A percentile compares a stretch with the other conserved stretches of the same genome.
These are phyloP conservation scores for Clanis bilineata DNA, from an alignment of 2,888 invertebrate genomes.

Conservation along the genomic window DNA sequence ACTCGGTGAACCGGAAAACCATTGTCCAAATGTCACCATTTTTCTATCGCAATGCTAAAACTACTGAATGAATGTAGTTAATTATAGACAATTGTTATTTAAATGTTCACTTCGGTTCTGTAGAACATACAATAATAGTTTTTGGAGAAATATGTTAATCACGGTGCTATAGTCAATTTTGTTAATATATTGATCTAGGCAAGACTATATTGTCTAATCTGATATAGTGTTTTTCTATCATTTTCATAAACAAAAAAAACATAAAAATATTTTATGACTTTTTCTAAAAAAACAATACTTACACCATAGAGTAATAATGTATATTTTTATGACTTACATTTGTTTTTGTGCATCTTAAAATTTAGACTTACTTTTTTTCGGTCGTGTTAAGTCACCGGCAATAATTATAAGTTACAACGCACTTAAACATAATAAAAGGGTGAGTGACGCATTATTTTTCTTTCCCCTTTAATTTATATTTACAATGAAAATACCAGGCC, in stretches of 20 bases:
- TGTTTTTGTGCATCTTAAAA: too few species aligned
- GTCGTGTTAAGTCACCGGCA: background rate
- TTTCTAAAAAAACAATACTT: too few species aligned
- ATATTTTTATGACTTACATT: too few species aligned
- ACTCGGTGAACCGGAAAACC: constrained; percentile 25
- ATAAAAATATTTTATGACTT: too few species aligned
- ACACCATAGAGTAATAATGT: background rate
- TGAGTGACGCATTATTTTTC: constrained; percentile 2
- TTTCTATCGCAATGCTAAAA: constrained; percentile 39
- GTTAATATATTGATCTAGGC: too few species aligned
- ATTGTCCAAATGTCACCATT: constrained; percentile 38
- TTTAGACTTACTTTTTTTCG: background rate
- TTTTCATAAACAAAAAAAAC: too few species aligned
- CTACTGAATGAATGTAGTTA: constrained; percentile 20
- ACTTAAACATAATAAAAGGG: constrained; percentile 13
- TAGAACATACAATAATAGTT: background rate
- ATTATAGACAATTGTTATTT: constrained; percentile 18
- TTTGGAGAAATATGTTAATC: background rate
- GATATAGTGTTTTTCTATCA: too few species aligned
- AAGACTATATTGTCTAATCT: too few species aligned
- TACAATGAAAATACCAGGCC: constrained; percentile 4
- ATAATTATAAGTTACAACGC: background rate
- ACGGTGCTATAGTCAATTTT: too few species aligned
- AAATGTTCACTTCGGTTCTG: background rate
- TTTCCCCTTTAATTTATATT: constrained; percentile 1